phyloP scores from a whole-genome alignment of 2,113 vertebrate genomes.

The Pleuronectes platessa region DNA sequence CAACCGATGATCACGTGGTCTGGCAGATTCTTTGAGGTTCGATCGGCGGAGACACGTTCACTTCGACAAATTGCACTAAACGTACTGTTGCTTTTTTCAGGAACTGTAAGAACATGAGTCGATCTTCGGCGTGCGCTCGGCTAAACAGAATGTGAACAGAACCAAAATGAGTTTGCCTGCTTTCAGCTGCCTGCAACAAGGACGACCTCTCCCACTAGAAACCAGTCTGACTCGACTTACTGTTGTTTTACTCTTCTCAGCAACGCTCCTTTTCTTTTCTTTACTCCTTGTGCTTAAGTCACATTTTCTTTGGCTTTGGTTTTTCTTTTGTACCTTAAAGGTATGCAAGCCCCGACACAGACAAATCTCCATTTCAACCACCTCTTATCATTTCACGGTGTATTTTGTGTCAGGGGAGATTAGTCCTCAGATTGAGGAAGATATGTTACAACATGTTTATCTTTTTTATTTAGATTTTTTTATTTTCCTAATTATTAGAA shows the following conservation, averaged over 20 bases:
- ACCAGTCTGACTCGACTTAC: slow-evolving; percentile 19
- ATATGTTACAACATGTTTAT: slow-evolving; percentile 62
- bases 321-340: slow-evolving; percentile 85
- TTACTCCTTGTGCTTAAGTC: slow-evolving; percentile 50
- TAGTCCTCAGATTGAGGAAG: slow-evolving; percentile 84
- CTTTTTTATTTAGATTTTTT: slow-evolving; percentile 45
- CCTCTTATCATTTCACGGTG: slow-evolving; percentile 46
- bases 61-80: slow-evolving; percentile 62
- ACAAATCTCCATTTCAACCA: slow-evolving; percentile 38
- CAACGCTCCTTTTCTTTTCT: slow-evolving; percentile 28
- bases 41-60: slow-evolving; percentile 33
- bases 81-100: slow-evolving; percentile 39
- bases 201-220: slow-evolving; percentile 51
- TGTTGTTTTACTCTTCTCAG: slow-evolving; percentile 32
- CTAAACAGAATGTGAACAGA: slow-evolving; percentile 53
- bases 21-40: slow-evolving; percentile 7
- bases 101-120: slow-evolving; percentile 24
- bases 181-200: slow-evolving; percentile 54
- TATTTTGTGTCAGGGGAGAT: slow-evolving; percentile 70
- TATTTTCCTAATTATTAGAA: slow-evolving; percentile 22
- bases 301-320: slow-evolving; percentile 63
- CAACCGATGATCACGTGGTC: neutral
- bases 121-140: neutral
- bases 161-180: slow-evolving; percentile 49
- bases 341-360: slow-evolving; percentile 74